Conservation (phyloP, 2,113 vertebrate species). For the Chaetops frenatus region DNA sequence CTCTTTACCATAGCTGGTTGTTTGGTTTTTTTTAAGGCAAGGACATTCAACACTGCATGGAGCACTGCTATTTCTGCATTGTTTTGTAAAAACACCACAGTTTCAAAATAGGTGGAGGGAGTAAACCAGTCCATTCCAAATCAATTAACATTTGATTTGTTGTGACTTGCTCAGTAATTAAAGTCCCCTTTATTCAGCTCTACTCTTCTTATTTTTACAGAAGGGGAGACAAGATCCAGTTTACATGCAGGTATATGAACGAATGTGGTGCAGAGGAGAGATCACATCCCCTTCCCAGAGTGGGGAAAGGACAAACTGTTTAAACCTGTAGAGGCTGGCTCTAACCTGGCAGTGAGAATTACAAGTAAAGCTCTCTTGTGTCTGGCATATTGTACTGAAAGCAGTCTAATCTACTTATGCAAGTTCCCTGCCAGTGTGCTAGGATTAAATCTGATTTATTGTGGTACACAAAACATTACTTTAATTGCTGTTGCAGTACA, state of each 20-base stretch:
- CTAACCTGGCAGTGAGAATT: neutral
- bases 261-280: neutral
- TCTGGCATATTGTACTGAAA: neutral
- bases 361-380: neutral
- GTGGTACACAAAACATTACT: neutral
- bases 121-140: neutral
- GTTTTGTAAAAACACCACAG: neutral
- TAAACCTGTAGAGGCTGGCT: neutral
- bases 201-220: neutral
- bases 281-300: neutral
- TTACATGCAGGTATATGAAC: neutral
- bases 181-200: neutral
- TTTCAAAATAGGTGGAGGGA: neutral
- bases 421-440: neutral
- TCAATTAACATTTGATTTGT: neutral
- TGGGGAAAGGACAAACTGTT: neutral
- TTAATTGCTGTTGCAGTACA: neutral
- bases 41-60: neutral
- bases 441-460: slow-evolving; percentile 13
- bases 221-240: neutral
- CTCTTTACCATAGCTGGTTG: neutral
- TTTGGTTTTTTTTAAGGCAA: neutral
- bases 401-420: neutral
- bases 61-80: neutral
- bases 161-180: neutral